A percentile compares a stretch with the other conserved stretches of the same genome.
phyloP scores from a whole-genome alignment of 2,888 invertebrate genomes.

The Polydrusus tereticollis region DNA sequence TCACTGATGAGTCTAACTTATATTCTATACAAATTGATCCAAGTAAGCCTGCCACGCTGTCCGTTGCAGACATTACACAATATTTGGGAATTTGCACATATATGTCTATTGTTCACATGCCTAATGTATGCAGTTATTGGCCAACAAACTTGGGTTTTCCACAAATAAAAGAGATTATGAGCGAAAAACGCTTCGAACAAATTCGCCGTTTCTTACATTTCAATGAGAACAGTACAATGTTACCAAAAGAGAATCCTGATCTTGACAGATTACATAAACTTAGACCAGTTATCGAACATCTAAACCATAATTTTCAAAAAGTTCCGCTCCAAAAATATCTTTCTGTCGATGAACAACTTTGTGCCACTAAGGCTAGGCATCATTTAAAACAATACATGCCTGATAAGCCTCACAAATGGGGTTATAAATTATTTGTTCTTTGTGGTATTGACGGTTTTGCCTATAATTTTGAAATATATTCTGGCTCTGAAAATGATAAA shows the following conservation, averaged over 20 bases:
- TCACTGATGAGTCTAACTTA: no score
- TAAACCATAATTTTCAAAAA: conserved; percentile 56
- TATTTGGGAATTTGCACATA: not conserved
- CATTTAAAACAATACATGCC: conserved; percentile 57
- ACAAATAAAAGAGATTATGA: no score
- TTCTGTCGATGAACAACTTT: conserved; percentile 56
- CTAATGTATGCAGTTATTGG: no score
- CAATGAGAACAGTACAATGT: not conserved
- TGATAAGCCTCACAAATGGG: conserved; percentile 59
- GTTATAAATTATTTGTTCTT: not conserved
- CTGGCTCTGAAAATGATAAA: conserved; percentile 14
- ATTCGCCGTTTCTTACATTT: not conserved
- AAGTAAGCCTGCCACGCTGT: not conserved
- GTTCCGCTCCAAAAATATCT: conserved; percentile 58
- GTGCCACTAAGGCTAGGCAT: conserved; percentile 59
- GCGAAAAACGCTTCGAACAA: no score
- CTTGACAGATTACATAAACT: conserved; percentile 52
- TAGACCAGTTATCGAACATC: no score
- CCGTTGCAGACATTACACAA: not conserved
- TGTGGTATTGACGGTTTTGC: conserved; percentile 47
- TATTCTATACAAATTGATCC: not conserved
- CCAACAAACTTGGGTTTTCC: no score
- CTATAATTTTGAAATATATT: conserved; percentile 53
- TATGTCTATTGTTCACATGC: no score
- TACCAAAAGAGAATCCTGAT: not conserved